These are phyloP conservation scores for Propithecus coquereli DNA, from an alignment of 2,113 vertebrate genomes.

Conservation along the genomic window DNA sequence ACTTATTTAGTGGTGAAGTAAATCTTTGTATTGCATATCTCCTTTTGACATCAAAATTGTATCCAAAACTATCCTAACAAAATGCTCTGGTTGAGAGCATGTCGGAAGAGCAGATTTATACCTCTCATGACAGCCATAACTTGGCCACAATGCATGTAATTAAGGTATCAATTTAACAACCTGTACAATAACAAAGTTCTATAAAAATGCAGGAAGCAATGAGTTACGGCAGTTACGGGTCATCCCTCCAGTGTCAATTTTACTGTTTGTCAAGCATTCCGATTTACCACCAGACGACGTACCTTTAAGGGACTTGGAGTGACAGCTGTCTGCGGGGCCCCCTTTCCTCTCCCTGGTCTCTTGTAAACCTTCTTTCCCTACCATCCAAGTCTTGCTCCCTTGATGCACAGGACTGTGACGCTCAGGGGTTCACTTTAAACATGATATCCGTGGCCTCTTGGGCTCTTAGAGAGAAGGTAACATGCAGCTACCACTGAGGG, in stretches of 20 bases:
- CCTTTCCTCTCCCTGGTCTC: background rate
- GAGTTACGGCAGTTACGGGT: background rate
- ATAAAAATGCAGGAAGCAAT: background rate
- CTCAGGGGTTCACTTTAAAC: background rate
- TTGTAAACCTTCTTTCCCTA: background rate
- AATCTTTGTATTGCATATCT: background rate
- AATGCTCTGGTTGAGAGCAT: background rate
- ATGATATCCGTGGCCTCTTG: background rate
- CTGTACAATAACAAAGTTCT: background rate
- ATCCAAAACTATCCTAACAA: background rate
- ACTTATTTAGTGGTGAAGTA: background rate
- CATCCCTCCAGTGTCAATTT: background rate
- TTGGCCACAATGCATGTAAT: background rate
- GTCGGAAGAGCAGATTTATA: background rate
- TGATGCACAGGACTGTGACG: rapidly evolving
- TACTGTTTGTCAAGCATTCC: background rate
- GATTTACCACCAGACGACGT: background rate
- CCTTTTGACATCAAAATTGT: constrained; percentile 18
- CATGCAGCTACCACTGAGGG: background rate
- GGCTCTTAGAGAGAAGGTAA: background rate
- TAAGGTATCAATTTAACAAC: constrained; percentile 24
- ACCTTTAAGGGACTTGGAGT: background rate
- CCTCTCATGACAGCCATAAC: background rate
- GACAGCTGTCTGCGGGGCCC: background rate
- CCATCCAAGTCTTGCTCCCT: rapidly evolving